These are phyloP conservation scores for Phalacrocorax pelagicus DNA, from an alignment of 2,113 vertebrate genomes.

Conservation along the genomic window DNA sequence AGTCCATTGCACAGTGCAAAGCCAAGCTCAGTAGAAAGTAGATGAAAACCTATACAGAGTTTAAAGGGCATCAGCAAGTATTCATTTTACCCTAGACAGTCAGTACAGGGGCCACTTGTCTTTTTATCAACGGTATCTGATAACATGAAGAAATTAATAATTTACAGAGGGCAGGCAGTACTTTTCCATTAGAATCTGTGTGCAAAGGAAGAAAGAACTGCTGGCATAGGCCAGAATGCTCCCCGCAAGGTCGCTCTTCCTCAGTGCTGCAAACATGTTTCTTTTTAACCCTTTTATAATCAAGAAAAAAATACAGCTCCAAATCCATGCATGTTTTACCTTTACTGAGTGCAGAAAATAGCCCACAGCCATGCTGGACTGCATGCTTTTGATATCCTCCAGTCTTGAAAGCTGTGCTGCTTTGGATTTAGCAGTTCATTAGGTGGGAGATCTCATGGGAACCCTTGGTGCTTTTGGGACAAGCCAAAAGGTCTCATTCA, in stretches of 20 bases:
- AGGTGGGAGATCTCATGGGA: not conserved
- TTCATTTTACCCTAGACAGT: constrained; percentile 61
- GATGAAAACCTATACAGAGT: constrained; percentile 64
- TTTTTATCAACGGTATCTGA: constrained; percentile 70
- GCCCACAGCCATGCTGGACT: not conserved
- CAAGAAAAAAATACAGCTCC: not conserved
- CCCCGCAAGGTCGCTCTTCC: constrained; percentile 54
- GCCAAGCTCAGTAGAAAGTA: constrained; percentile 13
- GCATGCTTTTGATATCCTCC: not conserved
- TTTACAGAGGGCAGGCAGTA: constrained; percentile 72
- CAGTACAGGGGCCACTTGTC: constrained; percentile 57
- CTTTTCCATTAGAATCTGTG: constrained; percentile 67
- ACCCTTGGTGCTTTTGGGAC: not conserved
- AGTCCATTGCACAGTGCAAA: constrained; percentile 53
- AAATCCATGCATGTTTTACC: not conserved
- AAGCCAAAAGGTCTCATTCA: not conserved
- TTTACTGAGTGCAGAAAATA: not conserved
- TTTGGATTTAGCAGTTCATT: not conserved
- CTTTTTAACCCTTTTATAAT: constrained; percentile 58
- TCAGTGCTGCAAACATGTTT: constrained; percentile 11
- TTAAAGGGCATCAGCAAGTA: constrained; percentile 62
- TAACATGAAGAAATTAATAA: constrained; percentile 78
- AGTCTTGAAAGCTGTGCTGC: not conserved
- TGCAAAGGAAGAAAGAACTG: constrained; percentile 37
- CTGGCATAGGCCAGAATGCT: constrained; percentile 41